These are phyloP conservation scores for Eilema caniola DNA, from an alignment of 2,888 invertebrate genomes.

Conservation along the genomic window DNA sequence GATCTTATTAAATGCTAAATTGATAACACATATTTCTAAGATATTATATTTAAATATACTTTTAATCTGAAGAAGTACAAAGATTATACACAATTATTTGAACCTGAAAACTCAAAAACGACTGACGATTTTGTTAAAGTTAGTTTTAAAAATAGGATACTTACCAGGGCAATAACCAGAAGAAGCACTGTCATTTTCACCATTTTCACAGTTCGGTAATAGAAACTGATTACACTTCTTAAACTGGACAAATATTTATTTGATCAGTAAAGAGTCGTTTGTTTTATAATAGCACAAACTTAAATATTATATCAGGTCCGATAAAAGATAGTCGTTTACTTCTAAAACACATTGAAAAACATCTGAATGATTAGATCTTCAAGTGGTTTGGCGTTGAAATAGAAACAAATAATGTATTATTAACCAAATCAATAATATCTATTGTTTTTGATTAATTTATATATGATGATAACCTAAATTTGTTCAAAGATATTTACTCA, in stretches of 20 bases:
- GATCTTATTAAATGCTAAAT: conserved; percentile 31
- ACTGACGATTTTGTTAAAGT: background rate
- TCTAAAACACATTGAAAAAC: conserved; percentile 31
- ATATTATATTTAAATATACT: background rate
- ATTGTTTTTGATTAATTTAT: conserved; percentile 60
- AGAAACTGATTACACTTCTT: conserved; percentile 64
- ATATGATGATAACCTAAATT: conserved; percentile 65
- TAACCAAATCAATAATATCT: conserved; percentile 1
- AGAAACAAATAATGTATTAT: conserved; percentile 47
- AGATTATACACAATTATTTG: too few relatives aligned
- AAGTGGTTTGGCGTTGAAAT: conserved; percentile 22
- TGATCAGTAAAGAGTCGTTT: conserved; percentile 75
- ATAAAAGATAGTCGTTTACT: conserved; percentile 54
- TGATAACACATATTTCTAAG: background rate
- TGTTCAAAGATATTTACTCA: conserved; percentile 43
- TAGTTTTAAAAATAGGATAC: conserved; percentile 46
- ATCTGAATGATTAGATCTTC: conserved; percentile 54
- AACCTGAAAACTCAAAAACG: background rate
- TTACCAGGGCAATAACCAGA: conserved; percentile 65
- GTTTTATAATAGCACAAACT: conserved; percentile 48
- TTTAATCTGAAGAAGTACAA: background rate
- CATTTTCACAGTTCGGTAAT: conserved; percentile 63
- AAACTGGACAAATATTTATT: conserved; percentile 69
- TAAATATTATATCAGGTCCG: conserved; percentile 47
- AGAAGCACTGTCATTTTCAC: conserved; percentile 53